A percentile compares a stretch with the other conserved stretches of the same genome.
Conservation (phyloP, 2,113 vertebrate genomes). For the Ceyx cyanopectus region DNA sequence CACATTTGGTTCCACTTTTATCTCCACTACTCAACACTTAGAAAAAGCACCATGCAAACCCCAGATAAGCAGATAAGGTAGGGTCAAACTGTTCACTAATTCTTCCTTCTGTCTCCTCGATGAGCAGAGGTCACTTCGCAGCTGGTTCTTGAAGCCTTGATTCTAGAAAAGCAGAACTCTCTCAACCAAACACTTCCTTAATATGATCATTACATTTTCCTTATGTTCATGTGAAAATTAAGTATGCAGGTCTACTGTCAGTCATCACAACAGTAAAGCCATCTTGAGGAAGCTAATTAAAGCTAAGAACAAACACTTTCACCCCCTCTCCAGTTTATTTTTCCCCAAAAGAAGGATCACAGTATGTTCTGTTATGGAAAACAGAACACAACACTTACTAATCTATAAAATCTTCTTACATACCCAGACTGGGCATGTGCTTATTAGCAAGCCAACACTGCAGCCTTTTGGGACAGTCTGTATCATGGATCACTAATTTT, state of each 20-base stretch:
- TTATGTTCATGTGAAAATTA: slow-evolving; percentile 33
- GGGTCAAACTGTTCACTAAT: neutral
- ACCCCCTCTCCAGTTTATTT: slow-evolving; percentile 56
- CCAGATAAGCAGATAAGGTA: neutral
- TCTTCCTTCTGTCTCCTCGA: neutral
- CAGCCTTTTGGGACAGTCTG: neutral
- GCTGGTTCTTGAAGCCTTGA: neutral
- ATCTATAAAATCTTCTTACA: neutral
- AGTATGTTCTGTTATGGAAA: slow-evolving; percentile 40
- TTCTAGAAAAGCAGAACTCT: neutral
- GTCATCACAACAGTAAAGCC: slow-evolving; percentile 27
- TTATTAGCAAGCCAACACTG: neutral
- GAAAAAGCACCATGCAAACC: neutral
- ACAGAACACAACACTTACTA: slow-evolving; percentile 37
- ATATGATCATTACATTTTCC: neutral
- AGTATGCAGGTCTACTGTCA: slow-evolving; percentile 49
- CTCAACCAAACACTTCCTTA: neutral
- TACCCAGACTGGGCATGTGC: slow-evolving; percentile 1
- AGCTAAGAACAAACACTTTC: slow-evolving; percentile 65
- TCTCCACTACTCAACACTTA: neutral
- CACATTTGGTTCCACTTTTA: neutral
- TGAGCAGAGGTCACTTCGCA: neutral
- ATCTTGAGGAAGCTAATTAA: slow-evolving; percentile 62
- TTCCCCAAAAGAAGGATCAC: slow-evolving; percentile 49
- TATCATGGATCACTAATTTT: neutral